Evolutionary conservation across 30 jellyfish, hydroid and myxozoan species (phyloP).

Genomic region (Turritopsis dohrnii): DNA sequence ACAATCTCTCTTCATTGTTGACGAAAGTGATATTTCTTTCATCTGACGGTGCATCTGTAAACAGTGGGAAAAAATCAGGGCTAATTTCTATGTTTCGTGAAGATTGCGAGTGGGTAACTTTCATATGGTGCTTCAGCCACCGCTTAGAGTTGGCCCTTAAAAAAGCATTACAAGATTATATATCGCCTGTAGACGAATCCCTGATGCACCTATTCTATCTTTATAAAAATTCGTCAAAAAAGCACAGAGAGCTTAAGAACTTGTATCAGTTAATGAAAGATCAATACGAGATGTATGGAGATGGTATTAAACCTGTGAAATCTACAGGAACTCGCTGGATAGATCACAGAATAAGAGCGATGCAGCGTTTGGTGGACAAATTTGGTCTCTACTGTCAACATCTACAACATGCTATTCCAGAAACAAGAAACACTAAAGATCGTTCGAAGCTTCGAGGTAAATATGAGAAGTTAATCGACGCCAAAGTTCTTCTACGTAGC

Average conservation of each 20-base stretch:
- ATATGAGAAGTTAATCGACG: too few species aligned
- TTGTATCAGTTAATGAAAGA: too few species aligned
- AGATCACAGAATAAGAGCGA: not conserved
- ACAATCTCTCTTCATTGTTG: not conserved
- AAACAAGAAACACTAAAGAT: too few species aligned
- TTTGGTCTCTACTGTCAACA: too few species aligned
- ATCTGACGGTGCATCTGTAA: constrained; percentile 3
- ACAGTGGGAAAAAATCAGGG: not conserved
- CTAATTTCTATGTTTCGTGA: not conserved
- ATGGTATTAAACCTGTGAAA: too few species aligned
- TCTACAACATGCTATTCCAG: too few species aligned
- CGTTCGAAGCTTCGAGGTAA: too few species aligned
- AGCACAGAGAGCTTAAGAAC: not conserved
- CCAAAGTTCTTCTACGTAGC: too few species aligned
- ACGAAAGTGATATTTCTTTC: not conserved
- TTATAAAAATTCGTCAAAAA: not conserved
- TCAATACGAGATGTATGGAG: too few species aligned
- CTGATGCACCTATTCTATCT: not conserved
- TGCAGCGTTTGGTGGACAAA: not conserved
- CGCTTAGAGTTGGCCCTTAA: not conserved
- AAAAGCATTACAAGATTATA: not conserved
- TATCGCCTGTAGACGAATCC: not conserved
- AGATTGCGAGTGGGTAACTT: not conserved
- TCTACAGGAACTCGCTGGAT: not conserved
- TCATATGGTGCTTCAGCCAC: not conserved